Base-by-base conservation (phyloP, 2,888 invertebrate species). In the Pteria penguin region DNA sequence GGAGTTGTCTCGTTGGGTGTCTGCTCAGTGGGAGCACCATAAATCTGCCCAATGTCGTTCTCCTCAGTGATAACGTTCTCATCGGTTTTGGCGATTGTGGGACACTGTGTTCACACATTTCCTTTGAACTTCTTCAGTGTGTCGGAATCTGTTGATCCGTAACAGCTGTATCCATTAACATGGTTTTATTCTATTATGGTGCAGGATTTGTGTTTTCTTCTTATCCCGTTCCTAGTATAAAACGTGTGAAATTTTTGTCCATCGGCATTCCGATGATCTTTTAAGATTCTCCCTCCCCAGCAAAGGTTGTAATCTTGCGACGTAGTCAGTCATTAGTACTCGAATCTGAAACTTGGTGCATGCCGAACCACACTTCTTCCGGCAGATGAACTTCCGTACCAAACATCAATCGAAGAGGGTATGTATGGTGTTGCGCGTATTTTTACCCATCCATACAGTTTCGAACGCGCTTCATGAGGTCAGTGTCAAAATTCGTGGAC, bases 371-470 rank as follows among this genome's bases (percentile, higher is more conserved):
- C 22, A 60, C 52, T 26, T 76, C 72, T 32, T 65, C 22, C 2
- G 67, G 72, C 5, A 66, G 24, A 55, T 54, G 72, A 4, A 72
- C 76, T 36, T 76, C 72, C 5, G 55, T 66, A 8, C 72, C 76
- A 24, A 76, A 33, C 76, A 76, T 72, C 22, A 76, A 31, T 36
- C 63, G 8, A 61, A 45, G 18, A 45, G 45, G 45, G 8, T 18
- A 45, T 45, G 8, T 11, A 18, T 11, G 45, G 45, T 11, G 45
- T 45, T 52, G n/a, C 45, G 8, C 18, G 18, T 8, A 11, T 45
- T 45, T 45, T 45, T 8, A 18, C 45, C 45, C 45, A 45, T 45
- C 45, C 45, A 45, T 45, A 45, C 8, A 45, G 45, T 18, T 45
- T 18, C 18, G 18, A 45, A 45, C 45, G 45, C 45, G 8, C 18